Evolutionary conservation across 2,113 vertebrate species (phyloP).

Genomic region (Erythrocercus mccallii): DNA sequence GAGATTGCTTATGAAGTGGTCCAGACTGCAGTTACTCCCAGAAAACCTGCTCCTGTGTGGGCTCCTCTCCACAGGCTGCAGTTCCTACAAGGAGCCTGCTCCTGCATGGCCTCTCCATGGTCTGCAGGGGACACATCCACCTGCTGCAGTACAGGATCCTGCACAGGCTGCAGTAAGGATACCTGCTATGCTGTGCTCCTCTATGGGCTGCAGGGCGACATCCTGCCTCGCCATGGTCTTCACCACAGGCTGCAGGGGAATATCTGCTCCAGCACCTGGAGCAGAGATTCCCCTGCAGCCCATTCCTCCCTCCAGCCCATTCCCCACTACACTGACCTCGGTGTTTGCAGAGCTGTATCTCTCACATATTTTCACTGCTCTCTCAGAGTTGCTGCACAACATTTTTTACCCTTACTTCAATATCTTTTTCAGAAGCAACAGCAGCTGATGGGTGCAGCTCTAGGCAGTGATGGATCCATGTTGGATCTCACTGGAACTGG

Average conservation of each 20-base stretch:
- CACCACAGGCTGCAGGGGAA: not conserved
- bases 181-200: not conserved
- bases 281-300: not conserved
- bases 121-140: not conserved
- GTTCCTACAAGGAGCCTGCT: not conserved
- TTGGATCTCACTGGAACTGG: not conserved
- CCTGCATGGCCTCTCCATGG: not conserved
- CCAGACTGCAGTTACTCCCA: not conserved
- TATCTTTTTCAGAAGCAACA: not conserved
- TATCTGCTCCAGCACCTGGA: not conserved
- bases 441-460: not conserved
- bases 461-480: not conserved
- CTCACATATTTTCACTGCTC: not conserved
- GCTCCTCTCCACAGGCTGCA: not conserved
- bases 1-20: not conserved
- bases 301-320: not conserved
- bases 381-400: not conserved
- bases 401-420: not conserved
- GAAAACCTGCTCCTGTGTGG: not conserved
- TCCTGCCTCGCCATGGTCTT: not conserved
- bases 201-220: not conserved
- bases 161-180: not conserved
- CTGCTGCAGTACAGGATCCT: not conserved
- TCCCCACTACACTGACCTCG: too few species aligned
- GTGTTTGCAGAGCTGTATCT: not conserved